Percentiles rank a stretch among this genome's conserved stretches.
These are phyloP conservation scores for Mesorhabditis sp. DNA, from an alignment of 2,888 invertebrate species.

Conservation along the genomic window DNA sequence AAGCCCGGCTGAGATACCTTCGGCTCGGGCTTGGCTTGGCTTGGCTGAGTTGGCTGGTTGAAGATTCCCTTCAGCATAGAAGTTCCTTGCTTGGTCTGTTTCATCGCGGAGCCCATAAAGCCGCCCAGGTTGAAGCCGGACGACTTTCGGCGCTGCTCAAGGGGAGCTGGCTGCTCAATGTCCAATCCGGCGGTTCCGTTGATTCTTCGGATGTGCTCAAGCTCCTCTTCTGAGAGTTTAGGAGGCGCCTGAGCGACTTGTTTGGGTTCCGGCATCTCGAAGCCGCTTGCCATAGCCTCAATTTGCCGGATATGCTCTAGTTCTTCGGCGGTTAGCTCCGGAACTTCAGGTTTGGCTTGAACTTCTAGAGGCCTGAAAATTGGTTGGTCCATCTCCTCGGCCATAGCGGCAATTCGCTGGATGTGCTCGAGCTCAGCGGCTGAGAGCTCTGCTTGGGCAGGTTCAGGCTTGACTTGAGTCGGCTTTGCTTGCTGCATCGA, in stretches of 20 bases:
- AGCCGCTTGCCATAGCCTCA: slow-evolving; percentile 16
- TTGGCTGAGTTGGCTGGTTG: not conserved
- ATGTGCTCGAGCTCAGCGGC: slow-evolving; percentile 37
- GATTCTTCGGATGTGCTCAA: slow-evolving; percentile 17
- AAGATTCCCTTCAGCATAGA: not conserved
- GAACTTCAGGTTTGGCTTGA: not conserved
- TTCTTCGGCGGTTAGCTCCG: slow-evolving; percentile 30
- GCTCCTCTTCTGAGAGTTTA: slow-evolving; percentile 13
- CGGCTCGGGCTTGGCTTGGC: not conserved
- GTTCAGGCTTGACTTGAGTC: slow-evolving; percentile 11
- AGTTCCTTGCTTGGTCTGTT: not conserved
- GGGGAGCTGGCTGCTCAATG: not conserved
- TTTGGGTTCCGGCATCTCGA: slow-evolving; percentile 6
- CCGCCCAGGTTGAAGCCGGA: not conserved
- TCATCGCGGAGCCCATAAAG: not conserved
- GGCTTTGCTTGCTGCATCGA: not conserved
- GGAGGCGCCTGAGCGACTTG: too few relatives aligned
- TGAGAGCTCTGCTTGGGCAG: slow-evolving; percentile 21
- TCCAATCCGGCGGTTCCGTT: slow-evolving; percentile 11
- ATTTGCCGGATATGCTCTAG: slow-evolving; percentile 28
- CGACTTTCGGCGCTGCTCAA: not conserved
- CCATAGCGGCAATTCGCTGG: slow-evolving; percentile 20
- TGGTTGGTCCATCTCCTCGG: slow-evolving; percentile 10
- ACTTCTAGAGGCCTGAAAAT: too few relatives aligned
- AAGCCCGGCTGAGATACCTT: slow-evolving; percentile 14